Conservation (phyloP, 2,113 vertebrate species). For the Atrichornis clamosus region DNA sequence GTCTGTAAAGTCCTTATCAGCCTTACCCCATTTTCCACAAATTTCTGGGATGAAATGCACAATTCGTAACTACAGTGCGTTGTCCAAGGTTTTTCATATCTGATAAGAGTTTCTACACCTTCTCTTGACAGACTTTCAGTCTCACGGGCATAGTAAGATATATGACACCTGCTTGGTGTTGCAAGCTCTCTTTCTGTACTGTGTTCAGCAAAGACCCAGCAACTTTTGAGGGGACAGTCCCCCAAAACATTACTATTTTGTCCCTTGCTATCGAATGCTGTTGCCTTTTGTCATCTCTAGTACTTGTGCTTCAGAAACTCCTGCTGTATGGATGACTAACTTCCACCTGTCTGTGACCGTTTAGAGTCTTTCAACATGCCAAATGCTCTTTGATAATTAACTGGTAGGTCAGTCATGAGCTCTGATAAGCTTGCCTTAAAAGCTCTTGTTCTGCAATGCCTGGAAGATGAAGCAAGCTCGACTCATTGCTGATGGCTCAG, state of each 20-base stretch:
- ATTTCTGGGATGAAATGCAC: neutral
- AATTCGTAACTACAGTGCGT: neutral
- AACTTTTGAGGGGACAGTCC: neutral
- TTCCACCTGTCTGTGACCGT: neutral
- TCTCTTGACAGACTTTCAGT: neutral
- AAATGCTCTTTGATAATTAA: neutral
- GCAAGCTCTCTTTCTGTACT: neutral
- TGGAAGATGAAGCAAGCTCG: neutral
- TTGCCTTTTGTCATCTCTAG: neutral
- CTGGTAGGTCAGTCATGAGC: neutral
- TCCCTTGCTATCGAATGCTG: neutral
- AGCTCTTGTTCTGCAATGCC: neutral
- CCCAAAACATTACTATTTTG: neutral
- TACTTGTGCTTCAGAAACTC: neutral
- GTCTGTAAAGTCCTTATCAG: neutral
- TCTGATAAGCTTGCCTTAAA: neutral
- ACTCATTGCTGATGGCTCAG: neutral
- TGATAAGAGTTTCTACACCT: neutral
- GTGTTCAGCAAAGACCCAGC: neutral
- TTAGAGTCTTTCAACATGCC: neutral
- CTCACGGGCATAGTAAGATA: fast-evolving
- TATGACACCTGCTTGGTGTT: neutral
- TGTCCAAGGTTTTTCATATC: neutral
- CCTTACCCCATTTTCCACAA: neutral
- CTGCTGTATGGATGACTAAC: neutral